A percentile compares a stretch with the other conserved stretches of the same genome.
These are phyloP conservation scores for Solenodon paradoxus DNA, from an alignment of 2,113 vertebrate genomes.

Conservation along the genomic window DNA sequence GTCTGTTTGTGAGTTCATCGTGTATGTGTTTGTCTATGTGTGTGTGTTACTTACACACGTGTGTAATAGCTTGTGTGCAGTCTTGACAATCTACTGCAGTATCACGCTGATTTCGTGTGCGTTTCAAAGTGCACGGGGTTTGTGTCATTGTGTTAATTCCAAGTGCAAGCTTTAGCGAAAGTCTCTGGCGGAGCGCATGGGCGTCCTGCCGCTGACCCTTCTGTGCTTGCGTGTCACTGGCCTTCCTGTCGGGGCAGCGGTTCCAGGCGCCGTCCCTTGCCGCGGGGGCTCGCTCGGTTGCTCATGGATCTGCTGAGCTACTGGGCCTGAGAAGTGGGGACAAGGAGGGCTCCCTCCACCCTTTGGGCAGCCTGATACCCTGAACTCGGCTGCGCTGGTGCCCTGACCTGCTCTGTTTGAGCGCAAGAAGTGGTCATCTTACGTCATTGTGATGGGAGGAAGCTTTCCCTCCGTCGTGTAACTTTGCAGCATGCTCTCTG, in stretches of 20 bases:
- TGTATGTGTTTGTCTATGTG: not conserved
- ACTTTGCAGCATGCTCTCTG: not conserved
- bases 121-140: not conserved
- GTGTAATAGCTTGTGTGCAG: no score
- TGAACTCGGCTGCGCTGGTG: not conserved
- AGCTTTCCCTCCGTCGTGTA: not conserved
- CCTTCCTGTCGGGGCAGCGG: no score
- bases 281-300: not conserved
- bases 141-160: no score
- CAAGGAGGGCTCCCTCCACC: not conserved
- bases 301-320: not conserved
- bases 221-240: no score
- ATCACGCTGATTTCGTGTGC: not conserved
- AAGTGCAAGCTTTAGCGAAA: no score
- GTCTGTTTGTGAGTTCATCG: not conserved
- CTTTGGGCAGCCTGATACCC: not conserved
- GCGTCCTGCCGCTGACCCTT: no score
- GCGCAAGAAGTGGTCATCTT: not conserved
- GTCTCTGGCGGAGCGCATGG: no score
- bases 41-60: no score
- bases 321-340: fast-evolving
- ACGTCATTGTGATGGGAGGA: not conserved
- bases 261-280: no score
- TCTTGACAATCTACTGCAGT: not conserved
- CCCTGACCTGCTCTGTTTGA: not conserved